Evolutionary conservation across 2,113 vertebrate genomes (phyloP).

Genomic region (Desmodus rotundus): DNA sequence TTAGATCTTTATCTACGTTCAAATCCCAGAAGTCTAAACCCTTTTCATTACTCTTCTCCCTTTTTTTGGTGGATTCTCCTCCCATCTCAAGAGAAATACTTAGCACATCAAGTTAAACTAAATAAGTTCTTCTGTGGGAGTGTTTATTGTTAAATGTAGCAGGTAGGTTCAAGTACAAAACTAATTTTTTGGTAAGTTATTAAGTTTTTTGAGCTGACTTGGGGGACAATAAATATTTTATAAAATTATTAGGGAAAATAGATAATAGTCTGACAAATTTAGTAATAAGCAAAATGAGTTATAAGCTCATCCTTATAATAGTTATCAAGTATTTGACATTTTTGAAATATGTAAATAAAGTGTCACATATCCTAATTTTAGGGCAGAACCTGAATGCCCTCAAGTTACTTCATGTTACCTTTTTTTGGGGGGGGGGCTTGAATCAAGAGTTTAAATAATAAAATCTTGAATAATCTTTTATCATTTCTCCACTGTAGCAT

Average conservation of each 20-base stretch:
- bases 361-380: neutral
- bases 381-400: neutral
- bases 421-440: neutral
- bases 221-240: neutral
- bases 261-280: neutral
- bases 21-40: neutral
- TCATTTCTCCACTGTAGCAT: neutral
- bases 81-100: neutral
- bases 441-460: neutral
- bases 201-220: neutral
- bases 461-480: neutral
- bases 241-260: slow-evolving; percentile 1
- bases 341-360: neutral
- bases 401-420: neutral
- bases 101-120: neutral
- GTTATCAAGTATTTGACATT: neutral
- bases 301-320: neutral
- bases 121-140: neutral
- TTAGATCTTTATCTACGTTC: neutral
- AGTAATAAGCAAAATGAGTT: neutral
- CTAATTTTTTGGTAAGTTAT: neutral
- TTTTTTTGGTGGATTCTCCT: neutral
- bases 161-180: neutral
- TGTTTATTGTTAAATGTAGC: neutral
- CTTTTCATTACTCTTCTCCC: neutral